Evolutionary conservation across 2,113 vertebrate genomes (phyloP).

Genomic region (Elachura formosa): DNA sequence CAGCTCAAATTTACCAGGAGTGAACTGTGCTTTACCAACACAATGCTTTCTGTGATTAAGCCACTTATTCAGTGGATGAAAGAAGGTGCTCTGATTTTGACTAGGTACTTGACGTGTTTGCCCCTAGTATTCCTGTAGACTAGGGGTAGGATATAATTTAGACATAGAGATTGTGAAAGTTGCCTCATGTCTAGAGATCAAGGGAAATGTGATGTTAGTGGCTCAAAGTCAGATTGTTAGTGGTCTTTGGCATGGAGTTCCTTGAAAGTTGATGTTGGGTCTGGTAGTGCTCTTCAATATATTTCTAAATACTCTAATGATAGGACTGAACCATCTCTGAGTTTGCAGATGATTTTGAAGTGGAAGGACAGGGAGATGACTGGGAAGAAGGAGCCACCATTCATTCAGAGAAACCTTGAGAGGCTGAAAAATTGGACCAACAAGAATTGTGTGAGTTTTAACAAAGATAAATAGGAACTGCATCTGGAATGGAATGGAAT

Average conservation of each 20-base stretch:
- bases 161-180: fast-evolving
- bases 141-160: not conserved
- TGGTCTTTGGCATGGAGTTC: not conserved
- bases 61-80: not conserved
- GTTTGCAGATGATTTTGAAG: not conserved
- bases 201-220: not conserved
- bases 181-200: not conserved
- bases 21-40: not conserved
- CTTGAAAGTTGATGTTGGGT: not conserved
- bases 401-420: not conserved
- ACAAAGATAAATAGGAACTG: not conserved
- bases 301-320: not conserved
- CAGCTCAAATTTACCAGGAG: not conserved
- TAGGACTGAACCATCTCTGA: not conserved
- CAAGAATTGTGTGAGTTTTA: not conserved
- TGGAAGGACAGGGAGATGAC: not conserved
- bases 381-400: not conserved
- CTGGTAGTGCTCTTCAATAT: not conserved
- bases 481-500: not conserved
- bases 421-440: not conserved
- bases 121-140: not conserved
- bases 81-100: not conserved
- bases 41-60: not conserved
- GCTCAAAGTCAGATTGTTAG: not conserved
- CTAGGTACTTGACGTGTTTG: not conserved